phyloP scores from a whole-genome alignment of 2,888 invertebrate species.

The Timema podura region DNA sequence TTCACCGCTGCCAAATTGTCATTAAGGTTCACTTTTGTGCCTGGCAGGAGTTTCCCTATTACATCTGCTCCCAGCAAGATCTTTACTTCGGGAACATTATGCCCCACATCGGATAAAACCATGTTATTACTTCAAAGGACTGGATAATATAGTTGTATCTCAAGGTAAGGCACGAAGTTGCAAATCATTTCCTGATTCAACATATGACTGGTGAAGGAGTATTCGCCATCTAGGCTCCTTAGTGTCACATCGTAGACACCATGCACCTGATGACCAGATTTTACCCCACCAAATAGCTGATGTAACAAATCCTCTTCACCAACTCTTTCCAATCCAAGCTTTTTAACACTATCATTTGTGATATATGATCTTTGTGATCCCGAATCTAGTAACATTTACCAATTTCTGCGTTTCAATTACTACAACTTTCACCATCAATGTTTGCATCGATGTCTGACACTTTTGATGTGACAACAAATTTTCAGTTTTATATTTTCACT shows the following conservation, averaged over 20 bases:
- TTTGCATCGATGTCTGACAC: not conserved
- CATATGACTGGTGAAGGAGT: not conserved
- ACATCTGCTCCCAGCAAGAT: not conserved
- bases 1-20: not conserved
- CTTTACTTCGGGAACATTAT: not conserved
- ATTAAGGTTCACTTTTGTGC: not conserved
- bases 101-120: not conserved
- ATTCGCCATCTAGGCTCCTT: not conserved
- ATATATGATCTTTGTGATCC: not conserved
- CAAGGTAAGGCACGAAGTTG: not conserved
- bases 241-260: not conserved
- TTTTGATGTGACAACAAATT: not conserved
- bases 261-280: not conserved
- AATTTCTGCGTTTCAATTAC: not conserved
- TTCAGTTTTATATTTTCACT: not conserved
- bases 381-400: not conserved
- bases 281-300: not conserved
- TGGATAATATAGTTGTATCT: not conserved
- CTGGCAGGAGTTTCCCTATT: not conserved
- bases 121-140: not conserved
- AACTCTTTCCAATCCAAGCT: not conserved
- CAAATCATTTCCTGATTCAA: not conserved
- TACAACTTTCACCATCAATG: not conserved
- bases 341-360: not conserved
- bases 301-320: not conserved